Evolutionary conservation across 2,888 invertebrate species (phyloP).

Genomic region (Punctoribates punctum): DNA sequence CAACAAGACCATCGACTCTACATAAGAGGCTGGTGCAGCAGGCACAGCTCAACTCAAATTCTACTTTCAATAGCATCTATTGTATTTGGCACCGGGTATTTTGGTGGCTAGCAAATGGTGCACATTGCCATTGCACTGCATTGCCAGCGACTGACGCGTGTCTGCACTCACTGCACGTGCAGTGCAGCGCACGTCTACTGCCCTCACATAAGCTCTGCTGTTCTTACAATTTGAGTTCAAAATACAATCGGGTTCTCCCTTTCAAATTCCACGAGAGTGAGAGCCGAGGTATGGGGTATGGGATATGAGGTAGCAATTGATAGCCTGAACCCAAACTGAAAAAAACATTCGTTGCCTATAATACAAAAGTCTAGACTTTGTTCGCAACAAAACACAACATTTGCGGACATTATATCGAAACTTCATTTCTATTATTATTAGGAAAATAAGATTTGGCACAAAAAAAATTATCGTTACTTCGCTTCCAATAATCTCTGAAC

Average conservation of each 20-base stretch:
- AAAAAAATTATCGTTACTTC: conserved; percentile 28
- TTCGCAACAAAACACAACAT: conserved; percentile 8
- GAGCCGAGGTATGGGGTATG: conserved; percentile 19
- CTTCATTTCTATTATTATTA: conserved; percentile 28
- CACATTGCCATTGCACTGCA: conserved; percentile 16
- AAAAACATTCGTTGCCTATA: conserved; percentile 38
- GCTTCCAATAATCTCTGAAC: background rate
- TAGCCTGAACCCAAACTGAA: conserved; percentile 17
- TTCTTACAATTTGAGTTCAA: conserved; percentile 33
- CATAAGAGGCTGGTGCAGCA: conserved; percentile 35
- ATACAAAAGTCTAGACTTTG: conserved; percentile 35
- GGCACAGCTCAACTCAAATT: background rate
- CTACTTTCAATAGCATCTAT: conserved; percentile 14
- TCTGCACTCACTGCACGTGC: conserved; percentile 37
- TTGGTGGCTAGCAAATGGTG: conserved; percentile 35
- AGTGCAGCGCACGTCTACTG: conserved; percentile 3
- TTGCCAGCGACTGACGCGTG: conserved; percentile 32
- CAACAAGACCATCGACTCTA: conserved; percentile 9
- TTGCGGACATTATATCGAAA: conserved; percentile 13
- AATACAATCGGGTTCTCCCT: conserved; percentile 35
- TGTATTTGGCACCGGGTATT: conserved; percentile 22
- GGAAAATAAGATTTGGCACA: background rate
- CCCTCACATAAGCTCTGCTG: conserved; percentile 22
- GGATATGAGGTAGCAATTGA: conserved; percentile 14
- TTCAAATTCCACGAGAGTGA: conserved; percentile 28